Evolutionary conservation across 2,888 invertebrate genomes (phyloP).

Genomic region (Xylota sylvarum): DNA sequence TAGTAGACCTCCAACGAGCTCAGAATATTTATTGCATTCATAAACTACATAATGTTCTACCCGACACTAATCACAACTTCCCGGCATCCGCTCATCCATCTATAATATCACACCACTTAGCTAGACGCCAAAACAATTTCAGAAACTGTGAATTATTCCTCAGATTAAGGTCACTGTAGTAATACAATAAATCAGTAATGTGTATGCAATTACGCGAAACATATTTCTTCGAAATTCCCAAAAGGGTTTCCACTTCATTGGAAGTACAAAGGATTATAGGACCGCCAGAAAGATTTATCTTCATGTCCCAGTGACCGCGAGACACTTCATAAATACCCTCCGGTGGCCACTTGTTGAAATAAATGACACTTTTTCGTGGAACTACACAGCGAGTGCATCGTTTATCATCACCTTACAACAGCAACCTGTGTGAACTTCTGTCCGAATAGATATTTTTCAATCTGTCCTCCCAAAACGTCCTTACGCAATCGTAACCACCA

Average conservation of each 20-base stretch:
- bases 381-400: constrained; percentile 7
- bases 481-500: constrained; percentile 45
- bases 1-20: neutral
- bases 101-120: constrained; percentile 33
- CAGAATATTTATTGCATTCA: neutral
- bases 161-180: constrained; percentile 37
- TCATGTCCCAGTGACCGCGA: constrained; percentile 12
- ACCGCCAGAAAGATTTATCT: constrained; percentile 33
- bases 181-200: constrained; percentile 31
- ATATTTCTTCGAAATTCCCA: constrained; percentile 1
- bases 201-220: constrained; percentile 32
- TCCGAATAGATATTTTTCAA: constrained; percentile 21
- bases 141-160: constrained; percentile 13
- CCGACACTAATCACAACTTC: neutral
- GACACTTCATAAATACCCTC: neutral
- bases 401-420: constrained; percentile 30
- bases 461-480: neutral
- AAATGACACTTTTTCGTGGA: constrained; percentile 40
- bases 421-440: constrained; percentile 13
- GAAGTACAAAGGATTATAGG: neutral
- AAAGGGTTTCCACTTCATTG: constrained; percentile 8
- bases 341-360: constrained; percentile 32
- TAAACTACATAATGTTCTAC: neutral
- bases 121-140: constrained; percentile 33
- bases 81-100: constrained; percentile 26